phyloP scores from a whole-genome alignment of 23 tunicate species.

The Aplidium turbinatum region DNA sequence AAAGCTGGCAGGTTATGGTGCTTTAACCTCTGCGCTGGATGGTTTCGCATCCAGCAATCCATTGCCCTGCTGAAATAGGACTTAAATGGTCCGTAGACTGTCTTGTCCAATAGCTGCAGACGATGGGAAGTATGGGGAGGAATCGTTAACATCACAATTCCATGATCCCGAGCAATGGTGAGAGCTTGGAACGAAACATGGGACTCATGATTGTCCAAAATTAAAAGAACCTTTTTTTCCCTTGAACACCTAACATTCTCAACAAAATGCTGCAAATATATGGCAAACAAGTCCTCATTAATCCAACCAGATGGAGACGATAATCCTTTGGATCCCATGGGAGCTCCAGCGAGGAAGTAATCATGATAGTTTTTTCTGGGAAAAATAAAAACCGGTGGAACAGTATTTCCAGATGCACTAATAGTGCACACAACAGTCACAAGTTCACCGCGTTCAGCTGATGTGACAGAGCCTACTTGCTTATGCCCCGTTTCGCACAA shows the following conservation, averaged over 20 bases:
- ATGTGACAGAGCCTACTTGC: constrained; percentile 9
- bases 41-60: constrained; percentile 4
- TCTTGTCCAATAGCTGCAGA: constrained; percentile 5
- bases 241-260: not conserved
- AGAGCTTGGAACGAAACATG: constrained; percentile 8
- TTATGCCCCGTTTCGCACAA: constrained; percentile 10
- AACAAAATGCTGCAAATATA: constrained; percentile 11
- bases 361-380: not conserved
- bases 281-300: not conserved
- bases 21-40: not conserved
- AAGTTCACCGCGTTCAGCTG: constrained; percentile 6
- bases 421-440: not conserved
- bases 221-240: constrained; percentile 1
- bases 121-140: constrained; percentile 8
- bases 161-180: constrained; percentile 5
- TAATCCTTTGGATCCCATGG: constrained; percentile 12
- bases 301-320: constrained; percentile 17
- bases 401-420: constrained; percentile 6
- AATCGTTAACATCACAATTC: constrained; percentile 20
- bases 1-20: not conserved
- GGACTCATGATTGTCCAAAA: constrained; percentile 11
- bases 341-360: constrained; percentile 1
- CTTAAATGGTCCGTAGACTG: constrained; percentile 9
- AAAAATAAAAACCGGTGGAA: constrained; percentile 18
- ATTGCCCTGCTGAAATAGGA: constrained; percentile 7